A percentile compares a stretch with the other conserved stretches of the same genome.
Evolutionary conservation across 2,113 vertebrate genomes (phyloP).

Genomic region (Willisornis vidua): DNA sequence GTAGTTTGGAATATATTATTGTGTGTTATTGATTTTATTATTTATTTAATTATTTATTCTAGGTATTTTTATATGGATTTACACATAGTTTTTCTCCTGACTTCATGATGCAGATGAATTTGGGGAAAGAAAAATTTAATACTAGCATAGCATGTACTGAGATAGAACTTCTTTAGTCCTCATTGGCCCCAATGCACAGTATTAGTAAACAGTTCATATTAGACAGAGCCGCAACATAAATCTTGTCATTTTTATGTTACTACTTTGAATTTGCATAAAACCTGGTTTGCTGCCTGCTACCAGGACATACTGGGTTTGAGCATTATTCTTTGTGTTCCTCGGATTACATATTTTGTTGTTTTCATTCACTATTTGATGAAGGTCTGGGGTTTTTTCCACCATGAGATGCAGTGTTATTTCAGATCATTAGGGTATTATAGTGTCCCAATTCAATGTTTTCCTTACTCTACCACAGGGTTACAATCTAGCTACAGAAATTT

Average conservation of each 20-base stretch:
- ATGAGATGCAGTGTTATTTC: not conserved
- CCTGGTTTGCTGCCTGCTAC: not conserved
- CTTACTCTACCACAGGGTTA: not conserved
- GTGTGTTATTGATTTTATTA: not conserved
- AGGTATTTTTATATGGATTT: not conserved
- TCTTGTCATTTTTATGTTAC: not conserved
- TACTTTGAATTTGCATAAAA: not conserved
- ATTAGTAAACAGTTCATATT: not conserved
- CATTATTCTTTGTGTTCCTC: not conserved
- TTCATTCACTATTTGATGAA: conserved; percentile 30
- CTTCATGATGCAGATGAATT: not conserved
- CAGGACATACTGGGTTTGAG: not conserved
- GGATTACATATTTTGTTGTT: not conserved
- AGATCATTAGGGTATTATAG: conserved; percentile 8
- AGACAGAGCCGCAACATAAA: not conserved
- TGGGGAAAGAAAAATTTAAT: not conserved
- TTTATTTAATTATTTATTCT: not conserved
- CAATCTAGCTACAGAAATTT: conserved; percentile 12
- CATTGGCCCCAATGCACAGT: not conserved
- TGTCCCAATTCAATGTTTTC: conserved; percentile 17
- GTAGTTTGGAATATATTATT: not conserved
- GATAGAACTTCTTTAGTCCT: not conserved
- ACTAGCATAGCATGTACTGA: not conserved
- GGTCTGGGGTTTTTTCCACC: not conserved
- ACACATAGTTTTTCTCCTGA: not conserved